Evolutionary conservation across 2,113 vertebrate genomes (phyloP).

Genomic region (Python bivittatus): DNA sequence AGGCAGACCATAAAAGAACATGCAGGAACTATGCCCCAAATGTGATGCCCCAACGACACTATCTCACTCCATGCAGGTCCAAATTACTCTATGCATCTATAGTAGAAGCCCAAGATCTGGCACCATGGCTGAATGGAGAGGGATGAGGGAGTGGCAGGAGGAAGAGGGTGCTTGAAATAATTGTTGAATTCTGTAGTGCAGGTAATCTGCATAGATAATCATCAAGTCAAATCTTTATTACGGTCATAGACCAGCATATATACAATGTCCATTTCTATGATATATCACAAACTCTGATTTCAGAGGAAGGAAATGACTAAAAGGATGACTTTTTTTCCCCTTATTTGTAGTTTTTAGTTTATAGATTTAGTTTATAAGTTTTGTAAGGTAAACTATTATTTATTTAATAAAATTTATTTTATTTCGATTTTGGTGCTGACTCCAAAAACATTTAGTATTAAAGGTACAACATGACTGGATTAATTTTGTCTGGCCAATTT

Average conservation of each 20-base stretch:
- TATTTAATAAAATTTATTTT: no score
- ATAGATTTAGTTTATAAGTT: not conserved
- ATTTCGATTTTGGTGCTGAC: not conserved
- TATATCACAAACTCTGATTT: not conserved
- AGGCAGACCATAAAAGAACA: not conserved
- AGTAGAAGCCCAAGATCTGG: not conserved
- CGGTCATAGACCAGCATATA: not conserved
- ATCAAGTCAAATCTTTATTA: not conserved
- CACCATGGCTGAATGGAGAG: not conserved
- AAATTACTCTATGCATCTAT: not conserved
- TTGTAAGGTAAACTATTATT: not conserved
- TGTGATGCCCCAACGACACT: no score
- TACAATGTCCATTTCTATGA: not conserved
- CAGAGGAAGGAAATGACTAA: not conserved
- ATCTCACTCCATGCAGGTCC: no score
- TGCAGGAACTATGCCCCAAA: not conserved
- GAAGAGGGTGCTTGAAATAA: not conserved
- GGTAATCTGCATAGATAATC: not conserved
- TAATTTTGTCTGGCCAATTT: not conserved
- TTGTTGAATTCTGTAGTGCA: not conserved
- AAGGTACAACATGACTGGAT: not conserved
- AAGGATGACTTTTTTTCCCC: not conserved
- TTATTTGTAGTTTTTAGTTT: not conserved
- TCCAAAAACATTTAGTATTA: not conserved
- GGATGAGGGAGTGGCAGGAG: not conserved